Conservation (phyloP, 2,113 vertebrate species). For the Grantiella picta region DNA sequence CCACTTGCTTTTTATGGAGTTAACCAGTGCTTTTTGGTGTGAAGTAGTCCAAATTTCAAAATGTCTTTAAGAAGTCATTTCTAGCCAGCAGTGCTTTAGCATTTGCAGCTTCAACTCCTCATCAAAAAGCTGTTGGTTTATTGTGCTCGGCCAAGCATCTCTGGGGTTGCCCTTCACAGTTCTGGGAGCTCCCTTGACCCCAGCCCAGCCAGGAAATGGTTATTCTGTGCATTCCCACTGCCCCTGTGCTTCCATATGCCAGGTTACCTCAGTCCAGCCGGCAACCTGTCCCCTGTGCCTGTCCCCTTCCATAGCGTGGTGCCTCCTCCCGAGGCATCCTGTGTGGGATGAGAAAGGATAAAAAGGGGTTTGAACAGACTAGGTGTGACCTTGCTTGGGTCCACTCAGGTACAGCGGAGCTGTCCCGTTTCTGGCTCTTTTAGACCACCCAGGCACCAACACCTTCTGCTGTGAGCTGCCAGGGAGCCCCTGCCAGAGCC, state of each 20-base stretch:
- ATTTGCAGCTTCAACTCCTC: background rate
- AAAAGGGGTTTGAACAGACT: rapidly evolving
- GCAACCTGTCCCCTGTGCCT: rapidly evolving
- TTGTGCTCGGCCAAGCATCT: no score
- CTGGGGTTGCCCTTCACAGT: rapidly evolving
- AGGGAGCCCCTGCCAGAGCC: background rate
- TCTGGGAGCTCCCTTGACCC: background rate
- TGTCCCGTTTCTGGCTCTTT: background rate
- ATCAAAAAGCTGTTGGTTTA: background rate
- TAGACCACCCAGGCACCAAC: rapidly evolving
- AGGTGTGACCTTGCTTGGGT: rapidly evolving
- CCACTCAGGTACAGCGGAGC: rapidly evolving
- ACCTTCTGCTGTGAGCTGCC: background rate
- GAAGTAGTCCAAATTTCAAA: background rate
- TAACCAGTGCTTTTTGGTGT: background rate
- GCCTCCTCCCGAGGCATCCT: background rate
- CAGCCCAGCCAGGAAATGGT: background rate
- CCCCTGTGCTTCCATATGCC: rapidly evolving
- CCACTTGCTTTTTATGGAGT: background rate
- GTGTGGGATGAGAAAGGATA: rapidly evolving
- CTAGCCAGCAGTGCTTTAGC: background rate
- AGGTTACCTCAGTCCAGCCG: rapidly evolving
- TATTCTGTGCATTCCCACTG: background rate
- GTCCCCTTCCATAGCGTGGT: rapidly evolving
- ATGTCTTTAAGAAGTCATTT: background rate